Conservation (phyloP, 53 echinoderm and acorn worm species). For the Arbacia lixula region DNA sequence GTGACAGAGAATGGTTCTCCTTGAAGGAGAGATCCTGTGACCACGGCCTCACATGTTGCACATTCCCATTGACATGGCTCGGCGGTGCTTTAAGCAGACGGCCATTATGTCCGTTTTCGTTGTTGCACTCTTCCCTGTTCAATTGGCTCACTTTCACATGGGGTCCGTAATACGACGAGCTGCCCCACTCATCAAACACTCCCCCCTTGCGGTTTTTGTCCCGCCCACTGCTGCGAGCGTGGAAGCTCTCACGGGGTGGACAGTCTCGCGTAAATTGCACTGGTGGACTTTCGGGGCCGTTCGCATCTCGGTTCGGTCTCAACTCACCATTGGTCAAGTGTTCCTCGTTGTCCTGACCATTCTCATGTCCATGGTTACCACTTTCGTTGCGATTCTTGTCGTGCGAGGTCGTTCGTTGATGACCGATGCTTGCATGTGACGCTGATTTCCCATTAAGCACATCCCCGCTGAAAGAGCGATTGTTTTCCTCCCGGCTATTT, state of each 20-base stretch:
- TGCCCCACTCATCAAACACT: neutral
- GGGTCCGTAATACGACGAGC: neutral
- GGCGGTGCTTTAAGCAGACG: neutral
- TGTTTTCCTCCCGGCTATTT: neutral
- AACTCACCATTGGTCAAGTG: neutral
- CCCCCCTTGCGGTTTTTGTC: constrained; percentile 7
- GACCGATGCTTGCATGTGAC: too few relatives aligned
- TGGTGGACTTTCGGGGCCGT: neutral
- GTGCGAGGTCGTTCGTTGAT: too few relatives aligned
- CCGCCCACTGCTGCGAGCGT: neutral
- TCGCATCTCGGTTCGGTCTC: neutral
- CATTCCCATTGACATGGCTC: constrained; percentile 48
- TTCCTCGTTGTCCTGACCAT: too few relatives aligned
- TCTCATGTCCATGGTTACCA: too few relatives aligned
- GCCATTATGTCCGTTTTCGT: constrained; percentile 10
- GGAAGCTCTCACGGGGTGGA: constrained; percentile 28
- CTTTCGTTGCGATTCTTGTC: too few relatives aligned
- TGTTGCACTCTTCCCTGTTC: constrained; percentile 42
- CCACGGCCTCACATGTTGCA: constrained; percentile 20
- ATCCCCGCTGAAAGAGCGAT: neutral
- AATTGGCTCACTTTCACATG: constrained; percentile 2
- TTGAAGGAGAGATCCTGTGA: constrained; percentile 27
- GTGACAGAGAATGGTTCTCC: constrained; percentile 9
- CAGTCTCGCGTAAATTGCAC: constrained; percentile 18
- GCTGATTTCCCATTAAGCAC: too few relatives aligned